These are phyloP conservation scores for Creontiades dilutus DNA, from an alignment of 2,888 invertebrate genomes.

Conservation along the genomic window DNA sequence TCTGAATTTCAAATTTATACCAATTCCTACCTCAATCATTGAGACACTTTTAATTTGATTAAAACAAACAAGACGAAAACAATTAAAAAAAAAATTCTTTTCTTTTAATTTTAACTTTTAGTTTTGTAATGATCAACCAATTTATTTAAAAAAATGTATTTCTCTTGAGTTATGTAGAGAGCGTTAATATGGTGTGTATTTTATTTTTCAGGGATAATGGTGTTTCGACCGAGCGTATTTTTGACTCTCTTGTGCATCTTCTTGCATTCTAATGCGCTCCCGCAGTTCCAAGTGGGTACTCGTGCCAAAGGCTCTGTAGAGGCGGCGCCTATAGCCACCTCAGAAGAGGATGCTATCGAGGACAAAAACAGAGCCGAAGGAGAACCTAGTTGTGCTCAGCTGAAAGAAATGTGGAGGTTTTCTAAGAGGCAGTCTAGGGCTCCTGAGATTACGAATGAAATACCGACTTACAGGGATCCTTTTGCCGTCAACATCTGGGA, in stretches of 20 bases:
- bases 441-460: conserved; percentile 92
- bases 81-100: neutral
- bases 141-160: neutral
- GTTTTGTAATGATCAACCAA: too few species aligned
- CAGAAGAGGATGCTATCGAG: neutral
- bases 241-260: conserved; percentile 20
- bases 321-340: neutral
- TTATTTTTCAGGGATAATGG: conserved; percentile 14
- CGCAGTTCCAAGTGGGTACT: neutral
- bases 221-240: conserved; percentile 12
- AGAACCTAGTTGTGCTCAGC: conserved; percentile 92
- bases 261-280: conserved; percentile 13
- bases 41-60: neutral
- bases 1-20: neutral
- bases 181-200: neutral
- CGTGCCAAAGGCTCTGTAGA: neutral
- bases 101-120: neutral
- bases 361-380: neutral
- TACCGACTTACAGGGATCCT: conserved; percentile 90
- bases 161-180: neutral
- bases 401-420: conserved; percentile 95
- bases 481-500: conserved; percentile 91
- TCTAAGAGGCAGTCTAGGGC: conserved; percentile 92
- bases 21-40: too few species aligned
- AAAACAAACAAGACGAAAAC: neutral